A percentile compares a stretch with the other conserved stretches of the same genome.
Conservation (phyloP, 1,140 invertebrate genomes). For the Magallana gigas region DNA sequence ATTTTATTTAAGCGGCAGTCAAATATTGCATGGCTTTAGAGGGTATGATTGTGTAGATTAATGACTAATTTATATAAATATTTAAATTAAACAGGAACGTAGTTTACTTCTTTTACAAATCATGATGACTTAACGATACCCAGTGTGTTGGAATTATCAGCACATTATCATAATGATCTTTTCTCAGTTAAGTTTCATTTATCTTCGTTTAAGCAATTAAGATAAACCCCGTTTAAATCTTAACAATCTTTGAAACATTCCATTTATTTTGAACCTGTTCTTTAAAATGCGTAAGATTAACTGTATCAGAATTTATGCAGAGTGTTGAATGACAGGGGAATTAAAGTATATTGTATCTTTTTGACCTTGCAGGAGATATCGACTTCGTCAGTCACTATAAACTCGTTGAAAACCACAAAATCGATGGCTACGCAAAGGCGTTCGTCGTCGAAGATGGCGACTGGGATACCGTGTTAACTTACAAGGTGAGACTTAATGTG, state of each 20-base stretch:
- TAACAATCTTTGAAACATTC: too few species aligned
- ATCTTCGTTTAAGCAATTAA: neutral
- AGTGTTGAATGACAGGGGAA: neutral
- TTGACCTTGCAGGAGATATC: constrained; percentile 64
- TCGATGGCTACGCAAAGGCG: constrained; percentile 74
- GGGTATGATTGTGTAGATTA: too few species aligned
- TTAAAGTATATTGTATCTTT: neutral
- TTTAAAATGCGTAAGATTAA: neutral
- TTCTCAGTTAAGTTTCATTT: neutral
- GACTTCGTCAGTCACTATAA: constrained; percentile 75
- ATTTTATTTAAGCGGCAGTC: too few species aligned
- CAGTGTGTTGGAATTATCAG: too few species aligned
- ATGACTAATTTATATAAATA: too few species aligned
- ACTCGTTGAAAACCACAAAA: constrained; percentile 72
- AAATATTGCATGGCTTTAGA: too few species aligned
- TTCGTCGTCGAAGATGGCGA: constrained; percentile 77
- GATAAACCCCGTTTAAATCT: too few species aligned
- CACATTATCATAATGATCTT: too few species aligned
- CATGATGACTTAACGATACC: too few species aligned
- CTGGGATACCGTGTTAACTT: constrained; percentile 68
- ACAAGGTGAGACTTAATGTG: constrained; percentile 60
- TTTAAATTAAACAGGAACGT: too few species aligned
- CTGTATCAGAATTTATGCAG: neutral
- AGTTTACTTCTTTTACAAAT: too few species aligned
- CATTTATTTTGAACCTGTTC: too few species aligned